Base-by-base conservation (phyloP, 2,113 vertebrate genomes). In the Pionites leucogaster region DNA sequence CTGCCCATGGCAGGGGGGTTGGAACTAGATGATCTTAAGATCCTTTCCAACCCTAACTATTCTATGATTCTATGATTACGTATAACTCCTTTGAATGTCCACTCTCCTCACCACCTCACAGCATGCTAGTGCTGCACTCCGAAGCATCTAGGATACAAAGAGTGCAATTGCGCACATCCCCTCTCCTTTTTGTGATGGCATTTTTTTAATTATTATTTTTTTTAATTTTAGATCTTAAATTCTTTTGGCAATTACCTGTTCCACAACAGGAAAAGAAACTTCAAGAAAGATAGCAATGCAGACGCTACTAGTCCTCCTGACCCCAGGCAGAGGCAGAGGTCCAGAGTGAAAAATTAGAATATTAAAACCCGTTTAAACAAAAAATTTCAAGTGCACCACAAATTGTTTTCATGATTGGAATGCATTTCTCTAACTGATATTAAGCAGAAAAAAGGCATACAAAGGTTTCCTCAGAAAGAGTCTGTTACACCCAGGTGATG, bases 131-230 rank as follows among this genome's bases (percentile, higher is more conserved):
- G 7, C 9, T 52, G 27, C 2, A 1, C 13, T 50, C 29, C 10
- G 9, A 18, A 86, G 11, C 13, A 13, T 37, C 47, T 50, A 44
- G 11, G 19, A 20, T 63, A 1, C 0, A 7, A 41, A 15, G 19
- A 28, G 11, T 35, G 5, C 33, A 50, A 8, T 18, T 62, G 11
- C 44, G 24, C 20, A 10, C 17, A 46, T 35, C 3, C 2, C 13
- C 2, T 2, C 3, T 2, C 4, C 4, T 44, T 62, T 55, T n/a
- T 33, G 33, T 16, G 17, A 14, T 13, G 14, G 18, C 35, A 37
- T 10, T 49, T 57, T 13, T 59, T 37, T 46, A 35, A 47, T 47
- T 47, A 22, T 33, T 13, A 20, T n/a, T 57, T 57, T 57, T 13
- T 22, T 57, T 33, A 20, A 14, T 57, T 57, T n/a, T 22, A 57